Evolutionary conservation across 2,888 invertebrate species (phyloP).

Genomic region (Tiliacea citrago): DNA sequence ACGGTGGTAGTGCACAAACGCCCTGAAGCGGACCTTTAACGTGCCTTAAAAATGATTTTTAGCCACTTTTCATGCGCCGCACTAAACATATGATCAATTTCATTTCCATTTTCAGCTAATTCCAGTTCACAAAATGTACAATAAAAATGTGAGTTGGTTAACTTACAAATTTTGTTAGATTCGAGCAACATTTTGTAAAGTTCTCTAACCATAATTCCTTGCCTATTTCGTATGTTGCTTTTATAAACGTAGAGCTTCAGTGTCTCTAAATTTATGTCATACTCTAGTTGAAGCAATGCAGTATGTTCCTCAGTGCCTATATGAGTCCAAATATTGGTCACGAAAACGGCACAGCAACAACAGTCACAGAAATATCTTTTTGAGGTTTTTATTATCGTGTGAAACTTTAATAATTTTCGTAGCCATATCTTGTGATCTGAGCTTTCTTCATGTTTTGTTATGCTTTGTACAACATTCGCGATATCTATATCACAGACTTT

Average conservation of each 20-base stretch:
- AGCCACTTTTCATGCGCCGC: not conserved
- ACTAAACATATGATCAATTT: not conserved
- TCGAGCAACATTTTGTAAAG: not conserved
- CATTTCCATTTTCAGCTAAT: not conserved
- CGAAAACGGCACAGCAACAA: not conserved
- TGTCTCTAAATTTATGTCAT: not conserved
- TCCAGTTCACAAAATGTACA: not conserved
- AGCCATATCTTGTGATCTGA: not conserved
- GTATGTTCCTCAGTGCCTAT: not conserved
- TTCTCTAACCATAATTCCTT: not conserved
- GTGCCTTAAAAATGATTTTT: not conserved
- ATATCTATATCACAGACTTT: not conserved
- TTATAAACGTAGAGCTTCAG: not conserved
- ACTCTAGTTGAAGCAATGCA: not conserved
- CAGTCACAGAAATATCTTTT: not conserved
- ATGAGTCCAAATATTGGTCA: not conserved
- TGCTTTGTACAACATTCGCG: not conserved
- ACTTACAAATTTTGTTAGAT: not conserved
- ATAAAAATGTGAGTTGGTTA: not conserved
- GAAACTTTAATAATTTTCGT: not conserved
- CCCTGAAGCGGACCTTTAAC: not conserved
- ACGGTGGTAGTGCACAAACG: not conserved
- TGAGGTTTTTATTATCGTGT: not conserved
- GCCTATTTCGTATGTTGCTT: fast-evolving
- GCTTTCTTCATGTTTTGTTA: not conserved